These are phyloP conservation scores for Dicrurus megarhynchus DNA, from an alignment of 2,113 vertebrate genomes.

Conservation along the genomic window DNA sequence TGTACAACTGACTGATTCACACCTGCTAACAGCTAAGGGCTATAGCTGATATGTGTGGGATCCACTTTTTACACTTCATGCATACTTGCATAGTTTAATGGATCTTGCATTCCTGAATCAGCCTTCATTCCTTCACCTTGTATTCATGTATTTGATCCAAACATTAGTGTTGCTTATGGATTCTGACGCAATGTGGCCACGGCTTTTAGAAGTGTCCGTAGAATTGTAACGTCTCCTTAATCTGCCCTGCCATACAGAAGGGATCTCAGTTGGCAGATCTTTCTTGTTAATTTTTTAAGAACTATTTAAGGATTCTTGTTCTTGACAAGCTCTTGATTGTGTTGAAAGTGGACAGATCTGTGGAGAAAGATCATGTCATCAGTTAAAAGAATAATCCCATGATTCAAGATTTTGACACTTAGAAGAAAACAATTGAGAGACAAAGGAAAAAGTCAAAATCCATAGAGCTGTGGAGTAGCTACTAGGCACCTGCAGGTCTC, in stretches of 20 bases:
- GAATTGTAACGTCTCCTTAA: not conserved
- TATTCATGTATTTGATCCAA: constrained; percentile 67
- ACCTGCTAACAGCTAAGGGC: constrained; percentile 86
- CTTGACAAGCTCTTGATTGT: not conserved
- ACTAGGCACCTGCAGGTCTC: not conserved
- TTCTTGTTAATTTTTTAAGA: not conserved
- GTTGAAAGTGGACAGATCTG: not conserved
- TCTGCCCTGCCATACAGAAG: not conserved
- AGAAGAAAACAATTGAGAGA: constrained; percentile 39
- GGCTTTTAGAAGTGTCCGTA: not conserved
- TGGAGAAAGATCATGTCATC: not conserved
- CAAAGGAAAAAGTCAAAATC: not conserved
- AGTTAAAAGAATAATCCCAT: not conserved
- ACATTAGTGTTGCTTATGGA: constrained; percentile 30
- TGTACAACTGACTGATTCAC: constrained; percentile 85
- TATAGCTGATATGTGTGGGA: constrained; percentile 72
- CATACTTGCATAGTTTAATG: constrained; percentile 86
- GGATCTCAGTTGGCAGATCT: not conserved
- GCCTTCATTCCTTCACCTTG: constrained; percentile 72
- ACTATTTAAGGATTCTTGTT: constrained; percentile 5
- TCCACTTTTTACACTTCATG: constrained; percentile 85
- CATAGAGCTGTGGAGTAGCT: not conserved
- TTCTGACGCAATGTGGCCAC: not conserved
- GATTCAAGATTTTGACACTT: not conserved
- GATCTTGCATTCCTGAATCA: constrained; percentile 76